A percentile compares a stretch with the other conserved stretches of the same genome.
Evolutionary conservation across 2,113 vertebrate genomes (phyloP).

Genomic region (Mixornis gularis): DNA sequence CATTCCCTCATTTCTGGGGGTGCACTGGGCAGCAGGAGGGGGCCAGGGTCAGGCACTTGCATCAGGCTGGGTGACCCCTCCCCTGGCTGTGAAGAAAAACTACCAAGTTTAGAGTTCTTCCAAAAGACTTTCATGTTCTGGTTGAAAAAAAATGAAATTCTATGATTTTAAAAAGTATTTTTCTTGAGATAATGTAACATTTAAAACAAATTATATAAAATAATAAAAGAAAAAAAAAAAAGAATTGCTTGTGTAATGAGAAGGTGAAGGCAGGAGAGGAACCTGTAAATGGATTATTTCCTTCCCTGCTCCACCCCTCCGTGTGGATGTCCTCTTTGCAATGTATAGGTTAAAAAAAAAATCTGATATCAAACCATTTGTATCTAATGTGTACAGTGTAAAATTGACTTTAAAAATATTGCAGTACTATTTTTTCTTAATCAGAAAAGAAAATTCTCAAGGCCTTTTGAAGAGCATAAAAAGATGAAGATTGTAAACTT

Average conservation of each 20-base stretch:
- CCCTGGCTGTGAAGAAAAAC: constrained; percentile 49
- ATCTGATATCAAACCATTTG: constrained; percentile 78
- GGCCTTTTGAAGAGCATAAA: constrained; percentile 85
- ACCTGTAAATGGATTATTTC: constrained; percentile 67
- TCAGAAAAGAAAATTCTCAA: constrained; percentile 86
- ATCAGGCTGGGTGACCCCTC: constrained; percentile 27
- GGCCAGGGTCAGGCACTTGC: constrained; percentile 28
- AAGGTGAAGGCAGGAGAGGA: constrained; percentile 64
- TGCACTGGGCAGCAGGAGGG: constrained; percentile 50
- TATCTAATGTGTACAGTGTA: constrained; percentile 92
- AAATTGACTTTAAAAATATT: constrained; percentile 91
- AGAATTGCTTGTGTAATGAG: constrained; percentile 58
- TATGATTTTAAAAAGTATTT: constrained; percentile 81
- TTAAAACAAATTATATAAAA: constrained; percentile 78
- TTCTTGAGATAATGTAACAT: constrained; percentile 80
- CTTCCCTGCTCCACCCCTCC: constrained; percentile 66
- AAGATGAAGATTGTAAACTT: constrained; percentile 84
- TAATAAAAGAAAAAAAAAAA: constrained; percentile 47
- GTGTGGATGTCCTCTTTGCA: constrained; percentile 72
- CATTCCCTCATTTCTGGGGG: constrained; percentile 27
- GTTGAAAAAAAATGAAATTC: constrained; percentile 69
- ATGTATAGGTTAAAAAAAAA: constrained; percentile 81
- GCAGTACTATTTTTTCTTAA: constrained; percentile 97
- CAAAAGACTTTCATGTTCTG: constrained; percentile 76
- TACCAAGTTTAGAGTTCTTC: constrained; percentile 73